phyloP scores from a whole-genome alignment of 2,888 invertebrate genomes.

The Cremastobaeus sp. region DNA sequence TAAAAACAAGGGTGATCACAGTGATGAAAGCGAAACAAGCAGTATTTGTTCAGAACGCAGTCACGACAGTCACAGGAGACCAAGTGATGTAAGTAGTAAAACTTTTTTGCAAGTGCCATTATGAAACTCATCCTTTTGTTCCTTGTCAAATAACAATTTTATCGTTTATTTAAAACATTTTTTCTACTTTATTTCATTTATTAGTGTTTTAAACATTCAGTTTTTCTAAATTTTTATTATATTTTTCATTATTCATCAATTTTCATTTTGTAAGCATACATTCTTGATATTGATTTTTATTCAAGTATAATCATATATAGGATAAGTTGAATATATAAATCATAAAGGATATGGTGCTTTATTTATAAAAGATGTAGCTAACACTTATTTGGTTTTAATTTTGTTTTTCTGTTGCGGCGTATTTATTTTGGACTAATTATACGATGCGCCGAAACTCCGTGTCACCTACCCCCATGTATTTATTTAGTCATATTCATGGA shows the following conservation, averaged over 20 bases:
- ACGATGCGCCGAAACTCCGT: constrained; percentile 66
- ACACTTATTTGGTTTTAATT: constrained; percentile 70
- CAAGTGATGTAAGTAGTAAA: constrained; percentile 90
- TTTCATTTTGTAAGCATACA: no score
- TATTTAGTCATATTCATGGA: constrained; percentile 88
- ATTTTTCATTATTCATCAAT: no score
- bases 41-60: constrained; percentile 96
- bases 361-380: constrained; percentile 65
- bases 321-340: no score
- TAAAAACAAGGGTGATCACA: constrained; percentile 82
- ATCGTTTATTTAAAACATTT: not conserved
- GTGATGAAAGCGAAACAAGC: constrained; percentile 95
- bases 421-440: constrained; percentile 73
- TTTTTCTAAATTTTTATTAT: no score
- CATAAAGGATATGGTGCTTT: constrained; percentile 27
- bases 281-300: no score
- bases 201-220: no score
- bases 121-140: constrained; percentile 4
- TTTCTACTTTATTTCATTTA: no score
- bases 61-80: constrained; percentile 88
- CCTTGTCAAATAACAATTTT: constrained; percentile 6
- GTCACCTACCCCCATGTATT: constrained; percentile 81
- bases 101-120: not conserved
- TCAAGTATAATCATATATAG: no score
- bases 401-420: constrained; percentile 70